Conservation (phyloP, 1,140 invertebrate species). For the Antheraea pernyi region DNA sequence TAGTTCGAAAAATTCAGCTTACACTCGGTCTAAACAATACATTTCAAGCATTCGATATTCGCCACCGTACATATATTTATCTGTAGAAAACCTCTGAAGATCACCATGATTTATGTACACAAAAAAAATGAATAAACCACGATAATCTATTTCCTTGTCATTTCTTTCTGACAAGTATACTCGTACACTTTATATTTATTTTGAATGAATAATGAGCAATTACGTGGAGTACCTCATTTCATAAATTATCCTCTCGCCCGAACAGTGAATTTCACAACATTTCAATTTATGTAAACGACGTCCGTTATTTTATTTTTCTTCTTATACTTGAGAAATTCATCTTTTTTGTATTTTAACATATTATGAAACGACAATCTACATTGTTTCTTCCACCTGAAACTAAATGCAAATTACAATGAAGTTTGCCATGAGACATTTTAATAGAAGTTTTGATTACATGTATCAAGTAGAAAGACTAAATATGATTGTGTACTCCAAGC, state of each 20-base stretch:
- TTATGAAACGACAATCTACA: background rate
- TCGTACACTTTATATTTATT: slow-evolving; percentile 3
- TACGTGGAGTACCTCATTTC: background rate
- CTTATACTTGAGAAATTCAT: background rate
- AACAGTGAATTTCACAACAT: background rate
- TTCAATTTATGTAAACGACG: background rate
- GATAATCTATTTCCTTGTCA: background rate
- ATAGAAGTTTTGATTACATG: too few species aligned
- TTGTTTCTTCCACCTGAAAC: background rate
- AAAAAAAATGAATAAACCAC: background rate
- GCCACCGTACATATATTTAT: too few species aligned
- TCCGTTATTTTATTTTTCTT: background rate
- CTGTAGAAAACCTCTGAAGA: background rate
- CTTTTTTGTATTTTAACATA: background rate
- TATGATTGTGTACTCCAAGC: too few species aligned
- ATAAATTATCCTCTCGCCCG: background rate
- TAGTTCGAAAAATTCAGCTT: too few species aligned
- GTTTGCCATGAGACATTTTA: too few species aligned
- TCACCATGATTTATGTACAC: background rate
- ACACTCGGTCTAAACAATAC: too few species aligned
- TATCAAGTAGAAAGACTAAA: too few species aligned
- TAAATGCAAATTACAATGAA: too few species aligned
- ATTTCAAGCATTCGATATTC: too few species aligned
- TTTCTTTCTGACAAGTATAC: background rate
- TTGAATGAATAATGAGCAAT: slow-evolving; percentile 1